Base-by-base conservation (phyloP, 2,888 invertebrate species). In the Microplitis manilae region DNA sequence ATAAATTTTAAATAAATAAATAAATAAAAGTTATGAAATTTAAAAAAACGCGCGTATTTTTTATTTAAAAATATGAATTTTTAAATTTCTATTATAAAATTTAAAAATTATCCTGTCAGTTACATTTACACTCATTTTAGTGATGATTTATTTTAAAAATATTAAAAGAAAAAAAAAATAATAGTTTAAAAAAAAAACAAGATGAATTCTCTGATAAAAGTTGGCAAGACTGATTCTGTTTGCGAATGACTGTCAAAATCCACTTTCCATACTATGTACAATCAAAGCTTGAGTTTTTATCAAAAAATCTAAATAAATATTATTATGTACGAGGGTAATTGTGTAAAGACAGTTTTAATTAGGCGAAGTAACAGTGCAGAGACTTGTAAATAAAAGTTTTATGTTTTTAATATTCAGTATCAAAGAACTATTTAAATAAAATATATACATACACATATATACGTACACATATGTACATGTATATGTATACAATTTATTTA, bases 231-330 rank as follows among this genome's bases (percentile, higher is more conserved):
- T 87, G 86, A 40, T 71, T 82, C 83, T 85, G 85, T 86, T 85
- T 83, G 76, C 67, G 86, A 85, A 88, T 88, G 88, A 88, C 87
- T 88, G 87, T 88, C 87, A 88, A 88, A 88, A 87, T 84, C 85
- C 83, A 87, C 84, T 86, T 86, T 85, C 85, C 81, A 81, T 76
- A 65, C 68, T 72, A 64, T 62, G 68, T 50, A 9, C 9, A 50
- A 75, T 73, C 68, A 72, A 77, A 77, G 74, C 77, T 73, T 64
- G 69, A 74, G 70, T 75, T 79, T 79, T 77, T 74, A 60, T 65
- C 62, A 65, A 30, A 8, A 17, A 65, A 65, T 65, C 30, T 38
- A 65, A 65, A 65, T 30, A 65, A 65, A 62, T 62, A 62, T 17
- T 65, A 65, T 65, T 13, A 65, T 65, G 65, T 50, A 6, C 6